Conservation (phyloP, 2,113 vertebrate genomes). For the Clupea harengus region DNA sequence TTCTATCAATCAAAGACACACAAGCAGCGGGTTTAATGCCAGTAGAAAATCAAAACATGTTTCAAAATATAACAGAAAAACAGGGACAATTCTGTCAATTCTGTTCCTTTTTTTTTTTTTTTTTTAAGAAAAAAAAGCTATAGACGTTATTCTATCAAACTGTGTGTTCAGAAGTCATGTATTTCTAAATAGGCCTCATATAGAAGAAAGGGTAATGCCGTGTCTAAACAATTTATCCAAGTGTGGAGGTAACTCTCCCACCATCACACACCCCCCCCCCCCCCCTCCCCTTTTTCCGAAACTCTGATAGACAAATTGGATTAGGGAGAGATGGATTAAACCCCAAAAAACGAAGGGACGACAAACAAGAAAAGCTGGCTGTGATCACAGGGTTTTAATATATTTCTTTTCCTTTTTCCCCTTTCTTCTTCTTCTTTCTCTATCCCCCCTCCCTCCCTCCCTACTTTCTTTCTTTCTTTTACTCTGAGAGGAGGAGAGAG, state of each 20-base stretch:
- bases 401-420: constrained; percentile 71
- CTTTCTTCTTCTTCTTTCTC: constrained; percentile 59
- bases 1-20: too few species aligned
- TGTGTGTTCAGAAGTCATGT: neutral
- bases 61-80: neutral
- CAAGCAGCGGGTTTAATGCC: too few species aligned
- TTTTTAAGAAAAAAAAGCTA: too few species aligned
- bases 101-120: too few species aligned
- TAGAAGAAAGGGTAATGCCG: neutral
- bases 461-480: constrained; percentile 25
- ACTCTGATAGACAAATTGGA: constrained; percentile 99
- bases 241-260: neutral
- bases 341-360: constrained; percentile 94
- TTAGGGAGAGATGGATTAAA: constrained; percentile 99
- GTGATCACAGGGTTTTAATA: constrained; percentile 94
- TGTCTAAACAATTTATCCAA: constrained; percentile 1
- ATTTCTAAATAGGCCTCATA: neutral
- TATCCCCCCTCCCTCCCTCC: constrained; percentile 40
- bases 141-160: neutral
- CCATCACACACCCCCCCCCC: neutral
- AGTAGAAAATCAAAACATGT: neutral
- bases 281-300: constrained; percentile 38
- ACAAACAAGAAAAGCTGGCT: constrained; percentile 97
- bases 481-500: constrained; percentile 44
- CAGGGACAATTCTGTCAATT: too few species aligned